phyloP scores from a whole-genome alignment of 1,140 invertebrate genomes.

The Helicoverpa armigera region DNA sequence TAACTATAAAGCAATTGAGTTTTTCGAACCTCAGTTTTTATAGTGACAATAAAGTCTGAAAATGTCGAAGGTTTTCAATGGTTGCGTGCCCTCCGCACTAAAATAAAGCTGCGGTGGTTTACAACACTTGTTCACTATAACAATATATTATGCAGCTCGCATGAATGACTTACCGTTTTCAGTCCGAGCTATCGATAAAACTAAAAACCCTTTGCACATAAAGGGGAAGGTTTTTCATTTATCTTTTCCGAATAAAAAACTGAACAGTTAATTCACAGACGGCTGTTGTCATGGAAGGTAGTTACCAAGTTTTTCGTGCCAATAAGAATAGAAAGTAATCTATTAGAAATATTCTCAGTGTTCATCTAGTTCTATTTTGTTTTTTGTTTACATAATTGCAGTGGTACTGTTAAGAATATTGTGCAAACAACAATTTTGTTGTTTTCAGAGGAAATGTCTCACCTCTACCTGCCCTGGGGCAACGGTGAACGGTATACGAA shows the following conservation, averaged over 20 bases:
- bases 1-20: conserved; percentile 40
- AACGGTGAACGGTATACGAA: conserved; percentile 78
- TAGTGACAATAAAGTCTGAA: conserved; percentile 26
- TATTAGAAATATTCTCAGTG: conserved; percentile 29
- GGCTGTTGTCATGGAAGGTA: conserved; percentile 70
- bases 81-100: conserved; percentile 35
- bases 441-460: conserved; percentile 83
- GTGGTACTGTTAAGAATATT: conserved; percentile 10
- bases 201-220: conserved; percentile 73
- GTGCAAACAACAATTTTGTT: conserved; percentile 30
- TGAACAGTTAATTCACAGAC: conserved; percentile 68
- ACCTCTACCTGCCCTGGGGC: conserved; percentile 81
- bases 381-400: neutral
- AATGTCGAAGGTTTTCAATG: conserved; percentile 25
- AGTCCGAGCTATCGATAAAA: conserved; percentile 79
- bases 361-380: conserved; percentile 14
- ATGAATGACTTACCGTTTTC: conserved; percentile 57
- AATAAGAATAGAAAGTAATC: conserved; percentile 45
- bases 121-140: conserved; percentile 41
- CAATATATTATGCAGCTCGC: conserved; percentile 44
- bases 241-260: conserved; percentile 59
- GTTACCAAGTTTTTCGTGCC: conserved; percentile 39
- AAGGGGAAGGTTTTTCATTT: conserved; percentile 71
- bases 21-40: conserved; percentile 31
- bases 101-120: conserved; percentile 12